phyloP scores from a whole-genome alignment of 2,113 vertebrate species.

The Stigmatopora nigra region DNA sequence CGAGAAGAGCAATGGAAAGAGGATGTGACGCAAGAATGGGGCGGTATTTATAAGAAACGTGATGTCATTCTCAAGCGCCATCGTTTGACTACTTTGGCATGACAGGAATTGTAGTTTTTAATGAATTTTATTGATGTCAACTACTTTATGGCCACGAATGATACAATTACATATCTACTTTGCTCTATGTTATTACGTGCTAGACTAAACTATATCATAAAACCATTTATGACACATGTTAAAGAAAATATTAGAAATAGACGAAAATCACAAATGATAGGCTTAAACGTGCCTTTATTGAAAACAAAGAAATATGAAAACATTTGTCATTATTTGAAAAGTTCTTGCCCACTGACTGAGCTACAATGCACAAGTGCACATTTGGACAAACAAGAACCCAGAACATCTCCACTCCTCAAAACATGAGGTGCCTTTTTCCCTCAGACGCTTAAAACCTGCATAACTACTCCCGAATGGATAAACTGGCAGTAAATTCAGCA shows the following conservation, averaged over 20 bases:
- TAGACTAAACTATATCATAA: background rate
- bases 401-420: background rate
- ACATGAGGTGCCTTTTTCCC: constrained; percentile 10
- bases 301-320: constrained; percentile 46
- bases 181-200: too few relatives aligned
- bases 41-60: background rate
- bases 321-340: constrained; percentile 49
- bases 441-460: constrained; percentile 5
- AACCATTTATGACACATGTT: background rate
- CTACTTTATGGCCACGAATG: too few relatives aligned
- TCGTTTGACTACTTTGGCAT: background rate
- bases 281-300: background rate
- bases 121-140: background rate
- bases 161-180: background rate
- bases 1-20: constrained; percentile 62
- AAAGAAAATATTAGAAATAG: background rate
- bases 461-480: background rate
- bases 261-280: background rate
- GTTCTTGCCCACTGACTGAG: constrained; percentile 30
- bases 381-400: background rate
- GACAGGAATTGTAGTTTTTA: constrained; percentile 36
- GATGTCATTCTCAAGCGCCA: constrained; percentile 37
- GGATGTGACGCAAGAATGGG: constrained; percentile 46
- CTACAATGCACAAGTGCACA: constrained; percentile 25
- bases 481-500: constrained; percentile 51